Conservation (phyloP, 1,140 invertebrate genomes). For the Dendroctonus ponderosae region DNA sequence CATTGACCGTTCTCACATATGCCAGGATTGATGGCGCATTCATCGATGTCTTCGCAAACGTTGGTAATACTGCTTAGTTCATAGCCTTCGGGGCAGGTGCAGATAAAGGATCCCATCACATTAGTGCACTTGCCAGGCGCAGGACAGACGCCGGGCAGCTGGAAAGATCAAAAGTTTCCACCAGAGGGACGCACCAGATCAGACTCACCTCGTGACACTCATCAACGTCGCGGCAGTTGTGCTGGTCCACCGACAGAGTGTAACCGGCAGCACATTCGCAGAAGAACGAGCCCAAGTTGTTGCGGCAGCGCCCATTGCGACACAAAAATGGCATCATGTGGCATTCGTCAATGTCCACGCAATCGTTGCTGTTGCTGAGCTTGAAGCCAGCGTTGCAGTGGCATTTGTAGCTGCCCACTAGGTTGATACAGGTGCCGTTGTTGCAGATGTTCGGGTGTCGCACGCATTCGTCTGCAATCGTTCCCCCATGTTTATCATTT, state of each 20-base stretch:
- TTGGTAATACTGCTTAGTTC: slow-evolving; percentile 61
- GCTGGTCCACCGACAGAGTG: slow-evolving; percentile 62
- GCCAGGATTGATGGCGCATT: slow-evolving; percentile 53
- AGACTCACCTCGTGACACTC: slow-evolving; percentile 63
- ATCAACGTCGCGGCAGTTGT: slow-evolving; percentile 69
- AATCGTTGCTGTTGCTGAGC: slow-evolving; percentile 81
- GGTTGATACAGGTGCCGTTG: slow-evolving; percentile 82
- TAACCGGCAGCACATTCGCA: slow-evolving; percentile 84
- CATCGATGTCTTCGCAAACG: slow-evolving; percentile 61
- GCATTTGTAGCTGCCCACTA: slow-evolving; percentile 73
- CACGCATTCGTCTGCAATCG: slow-evolving; percentile 67
- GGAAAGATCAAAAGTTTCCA: slow-evolving; percentile 40
- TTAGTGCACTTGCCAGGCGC: slow-evolving; percentile 67
- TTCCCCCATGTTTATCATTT: background rate
- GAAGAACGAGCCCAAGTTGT: slow-evolving; percentile 76
- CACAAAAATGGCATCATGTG: slow-evolving; percentile 76
- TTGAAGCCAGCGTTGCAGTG: slow-evolving; percentile 79
- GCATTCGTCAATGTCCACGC: slow-evolving; percentile 76
- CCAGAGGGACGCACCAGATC: slow-evolving; percentile 48
- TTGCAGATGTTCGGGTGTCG: slow-evolving; percentile 71
- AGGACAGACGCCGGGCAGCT: slow-evolving; percentile 62
- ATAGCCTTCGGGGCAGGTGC: slow-evolving; percentile 66
- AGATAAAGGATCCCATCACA: slow-evolving; percentile 68
- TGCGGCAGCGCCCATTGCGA: slow-evolving; percentile 76
- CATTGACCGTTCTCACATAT: slow-evolving; percentile 57